Evolutionary conservation across 30 jellyfish, hydroid and myxozoan species (phyloP), one percentile per base, ranked within the genome.

Genomic region (Turritopsis rubra): DNA sequence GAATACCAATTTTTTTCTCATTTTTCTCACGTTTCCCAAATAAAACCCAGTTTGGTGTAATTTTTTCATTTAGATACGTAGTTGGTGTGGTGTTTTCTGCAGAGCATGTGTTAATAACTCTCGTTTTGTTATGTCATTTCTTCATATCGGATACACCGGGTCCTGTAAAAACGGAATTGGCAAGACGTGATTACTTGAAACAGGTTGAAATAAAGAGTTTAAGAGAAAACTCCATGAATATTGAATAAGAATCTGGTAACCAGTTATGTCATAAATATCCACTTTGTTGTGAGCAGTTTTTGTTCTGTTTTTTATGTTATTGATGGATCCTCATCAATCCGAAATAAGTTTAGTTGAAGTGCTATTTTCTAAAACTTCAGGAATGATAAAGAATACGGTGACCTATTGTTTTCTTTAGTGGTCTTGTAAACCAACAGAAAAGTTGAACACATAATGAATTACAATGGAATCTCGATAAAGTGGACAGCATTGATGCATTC

Each of bases 51-150:
- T 41, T 41, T 41, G 60, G 60, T 3, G 9, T 3, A 5, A 41
- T 41, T 41, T 41, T 82, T 79, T 54, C 0, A 22, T 73, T 31
- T 70, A 92, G 98, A 75, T 92, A 84, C 75, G 94, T 92, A 52
- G 98, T 92, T 71, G 98, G 98, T 21, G 81, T 92, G 54, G 98
- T 92, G 0, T 92, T 87, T 80, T 88, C 88, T 26, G 95, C 96
- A 1, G 98, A 92, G 74, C 98, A 92, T 53, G 73, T 85, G 26
- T 86, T 92, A 76, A 92, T 92, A 20, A 54, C 86, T 16, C 78
- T 86, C 75, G 93, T 88, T 5, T 92, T 88, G 65, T 81, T 92
- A n/a, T 92, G 93, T 16, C 98, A 92, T 75, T 92, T 28, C 72
- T 73, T 88, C 28, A 71, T 92, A 17, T 71, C 96, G 21, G 94